phyloP scores from a whole-genome alignment of 2,888 invertebrate species.

The Mellilla xanthometata region DNA sequence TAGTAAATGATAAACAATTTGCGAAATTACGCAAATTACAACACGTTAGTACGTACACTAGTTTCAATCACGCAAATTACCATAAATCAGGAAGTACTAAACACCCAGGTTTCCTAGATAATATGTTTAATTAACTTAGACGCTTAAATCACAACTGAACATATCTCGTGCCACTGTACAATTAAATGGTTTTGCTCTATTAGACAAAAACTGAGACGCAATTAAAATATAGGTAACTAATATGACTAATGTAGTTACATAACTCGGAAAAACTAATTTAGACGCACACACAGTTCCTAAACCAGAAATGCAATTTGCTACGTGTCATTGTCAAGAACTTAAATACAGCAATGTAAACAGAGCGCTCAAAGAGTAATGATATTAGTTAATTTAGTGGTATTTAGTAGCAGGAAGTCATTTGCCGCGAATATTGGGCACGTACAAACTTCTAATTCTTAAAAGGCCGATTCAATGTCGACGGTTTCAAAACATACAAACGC shows the following conservation, averaged over 20 bases:
- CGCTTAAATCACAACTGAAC: slow-evolving; percentile 17
- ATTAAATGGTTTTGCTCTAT: slow-evolving; percentile 7
- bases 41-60: slow-evolving; percentile 14
- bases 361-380: slow-evolving; percentile 36
- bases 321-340: slow-evolving; percentile 8
- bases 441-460: slow-evolving; percentile 53
- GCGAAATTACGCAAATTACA: slow-evolving; percentile 27
- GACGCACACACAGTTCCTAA: background rate
- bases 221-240: background rate
- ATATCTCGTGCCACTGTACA: slow-evolving; percentile 19
- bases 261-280: background rate
- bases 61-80: slow-evolving; percentile 26
- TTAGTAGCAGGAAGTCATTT: slow-evolving; percentile 73
- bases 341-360: slow-evolving; percentile 11
- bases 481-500: slow-evolving; percentile 44
- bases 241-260: background rate
- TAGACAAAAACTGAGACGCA: slow-evolving; percentile 5
- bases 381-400: slow-evolving; percentile 46
- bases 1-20: slow-evolving; percentile 16
- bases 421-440: slow-evolving; percentile 68
- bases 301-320: slow-evolving; percentile 13
- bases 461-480: slow-evolving; percentile 68
- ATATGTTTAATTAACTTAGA: slow-evolving; percentile 16
- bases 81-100: slow-evolving; percentile 26
- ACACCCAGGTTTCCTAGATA: slow-evolving; percentile 19